These are phyloP conservation scores for Taeniopygia guttata DNA, from an alignment of 2,797 vertebrate species.

Conservation along the genomic window DNA sequence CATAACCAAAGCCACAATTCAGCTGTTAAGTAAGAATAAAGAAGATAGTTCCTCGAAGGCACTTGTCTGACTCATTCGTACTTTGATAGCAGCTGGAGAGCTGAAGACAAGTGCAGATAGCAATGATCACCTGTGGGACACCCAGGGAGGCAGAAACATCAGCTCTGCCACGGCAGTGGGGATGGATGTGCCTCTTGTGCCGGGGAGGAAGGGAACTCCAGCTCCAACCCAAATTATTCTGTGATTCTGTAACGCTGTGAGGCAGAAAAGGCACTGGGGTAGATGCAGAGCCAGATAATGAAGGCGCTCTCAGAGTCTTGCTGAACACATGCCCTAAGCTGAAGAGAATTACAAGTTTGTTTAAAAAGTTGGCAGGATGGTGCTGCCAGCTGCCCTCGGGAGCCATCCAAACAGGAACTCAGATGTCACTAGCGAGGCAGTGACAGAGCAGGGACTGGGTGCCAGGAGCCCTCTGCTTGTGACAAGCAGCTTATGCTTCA, in stretches of 20 bases:
- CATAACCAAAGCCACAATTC: not conserved
- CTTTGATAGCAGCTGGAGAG: not conserved
- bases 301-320: not conserved
- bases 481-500: not conserved
- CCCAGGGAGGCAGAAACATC: not conserved
- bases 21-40: not conserved
- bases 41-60: not conserved
- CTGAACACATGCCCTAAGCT: rapidly evolving
- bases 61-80: not conserved
- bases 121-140: not conserved
- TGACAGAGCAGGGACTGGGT: not conserved
- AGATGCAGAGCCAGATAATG: not conserved
- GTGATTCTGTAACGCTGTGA: not conserved
- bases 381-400: not conserved
- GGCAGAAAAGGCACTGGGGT: not conserved
- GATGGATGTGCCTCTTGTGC: not conserved
- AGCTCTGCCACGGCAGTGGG: rapidly evolving
- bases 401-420: not conserved
- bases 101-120: not conserved
- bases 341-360: not conserved
- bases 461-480: not conserved
- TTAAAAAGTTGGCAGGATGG: not conserved
- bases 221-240: not conserved
- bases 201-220: rapidly evolving
- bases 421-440: rapidly evolving